These are phyloP conservation scores for Sericinus montela DNA, from an alignment of 2,888 invertebrate genomes.

Conservation along the genomic window DNA sequence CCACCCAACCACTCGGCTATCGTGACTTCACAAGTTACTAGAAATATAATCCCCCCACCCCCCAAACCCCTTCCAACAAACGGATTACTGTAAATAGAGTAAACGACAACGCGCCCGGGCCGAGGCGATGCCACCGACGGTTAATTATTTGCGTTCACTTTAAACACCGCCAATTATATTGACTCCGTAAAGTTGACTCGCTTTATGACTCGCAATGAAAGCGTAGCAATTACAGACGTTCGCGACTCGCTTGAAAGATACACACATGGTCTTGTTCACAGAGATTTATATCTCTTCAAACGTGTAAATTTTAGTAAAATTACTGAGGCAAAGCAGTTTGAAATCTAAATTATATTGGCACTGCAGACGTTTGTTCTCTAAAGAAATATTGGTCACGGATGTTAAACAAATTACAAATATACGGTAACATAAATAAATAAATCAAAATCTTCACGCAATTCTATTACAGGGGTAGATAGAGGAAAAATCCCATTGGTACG, in stretches of 20 bases:
- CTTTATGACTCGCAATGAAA: conserved; percentile 9
- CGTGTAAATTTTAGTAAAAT: neutral
- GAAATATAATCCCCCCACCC: conserved; percentile 39
- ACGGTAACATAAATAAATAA: no score
- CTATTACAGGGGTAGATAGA: no score
- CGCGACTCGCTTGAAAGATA: neutral
- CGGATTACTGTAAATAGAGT: conserved; percentile 42
- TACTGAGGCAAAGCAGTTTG: neutral
- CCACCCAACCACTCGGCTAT: no score
- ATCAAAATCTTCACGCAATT: no score
- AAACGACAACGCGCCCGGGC: conserved; percentile 27
- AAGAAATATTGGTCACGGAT: no score
- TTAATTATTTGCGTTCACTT: conserved; percentile 60
- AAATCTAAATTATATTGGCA: no score
- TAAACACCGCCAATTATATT: conserved; percentile 53
- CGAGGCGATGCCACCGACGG: conserved; percentile 16
- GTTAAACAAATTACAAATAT: no score
- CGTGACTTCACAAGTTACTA: no score
- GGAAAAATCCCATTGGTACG: no score
- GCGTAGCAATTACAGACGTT: conserved; percentile 12
- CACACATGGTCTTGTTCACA: neutral
- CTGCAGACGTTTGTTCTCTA: no score
- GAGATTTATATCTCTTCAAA: conserved; percentile 4
- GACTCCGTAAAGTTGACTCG: conserved; percentile 23
- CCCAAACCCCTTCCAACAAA: conserved; percentile 21